Percentiles rank a stretch among this genome's conserved stretches.
These are phyloP conservation scores for Gorsachius magnificus DNA, from an alignment of 2,797 vertebrate genomes.

Conservation along the genomic window DNA sequence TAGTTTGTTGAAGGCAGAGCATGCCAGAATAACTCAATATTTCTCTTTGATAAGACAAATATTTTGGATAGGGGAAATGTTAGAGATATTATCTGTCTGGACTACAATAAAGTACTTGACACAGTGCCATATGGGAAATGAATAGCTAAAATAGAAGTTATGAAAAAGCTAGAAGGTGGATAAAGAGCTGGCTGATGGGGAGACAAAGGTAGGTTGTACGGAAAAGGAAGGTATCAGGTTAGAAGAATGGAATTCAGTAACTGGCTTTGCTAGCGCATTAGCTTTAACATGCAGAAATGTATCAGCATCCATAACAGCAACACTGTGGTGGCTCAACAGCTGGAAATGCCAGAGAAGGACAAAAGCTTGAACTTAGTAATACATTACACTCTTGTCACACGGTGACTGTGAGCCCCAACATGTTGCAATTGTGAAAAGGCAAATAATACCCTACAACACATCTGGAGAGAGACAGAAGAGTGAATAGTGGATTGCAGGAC, in stretches of 20 bases:
- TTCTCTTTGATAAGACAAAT: conserved; percentile 10
- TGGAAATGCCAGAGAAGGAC: background rate
- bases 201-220: background rate
- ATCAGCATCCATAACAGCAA: background rate
- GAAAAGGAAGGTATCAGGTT: background rate
- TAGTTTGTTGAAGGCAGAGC: background rate
- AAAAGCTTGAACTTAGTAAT: background rate
- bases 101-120: background rate
- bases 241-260: background rate
- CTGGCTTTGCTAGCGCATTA: background rate
- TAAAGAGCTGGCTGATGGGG: background rate
- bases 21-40: background rate
- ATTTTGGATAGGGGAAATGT: background rate
- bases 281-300: background rate
- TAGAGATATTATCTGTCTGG: background rate
- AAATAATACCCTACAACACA: background rate
- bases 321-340: background rate
- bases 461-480: background rate
- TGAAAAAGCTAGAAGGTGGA: background rate
- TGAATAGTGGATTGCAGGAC: background rate
- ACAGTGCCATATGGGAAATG: background rate
- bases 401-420: background rate
- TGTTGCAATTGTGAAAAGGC: background rate
- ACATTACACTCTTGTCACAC: background rate
- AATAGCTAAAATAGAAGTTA: background rate